A percentile compares a stretch with the other conserved stretches of the same genome.
These are phyloP conservation scores for Arctia plantaginis DNA, from an alignment of 2,888 invertebrate species.

Conservation along the genomic window DNA sequence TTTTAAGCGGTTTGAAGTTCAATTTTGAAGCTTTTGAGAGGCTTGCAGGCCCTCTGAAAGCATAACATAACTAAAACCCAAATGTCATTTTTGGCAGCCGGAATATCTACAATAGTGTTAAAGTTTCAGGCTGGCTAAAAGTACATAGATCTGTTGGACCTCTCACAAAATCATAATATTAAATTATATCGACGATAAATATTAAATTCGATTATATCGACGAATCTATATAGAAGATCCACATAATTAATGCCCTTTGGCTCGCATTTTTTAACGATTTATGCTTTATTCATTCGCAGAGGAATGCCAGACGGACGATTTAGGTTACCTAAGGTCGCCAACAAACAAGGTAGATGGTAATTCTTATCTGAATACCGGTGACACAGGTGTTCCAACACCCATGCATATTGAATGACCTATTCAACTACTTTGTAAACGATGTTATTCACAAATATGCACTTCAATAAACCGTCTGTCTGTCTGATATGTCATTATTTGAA, in stretches of 20 bases:
- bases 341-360: slow-evolving; percentile 41
- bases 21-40: too few relatives aligned
- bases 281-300: neutral
- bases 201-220: too few relatives aligned
- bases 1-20: too few relatives aligned
- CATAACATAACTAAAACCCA: too few relatives aligned
- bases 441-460: slow-evolving; percentile 12
- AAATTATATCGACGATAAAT: too few relatives aligned
- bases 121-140: too few relatives aligned
- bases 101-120: too few relatives aligned
- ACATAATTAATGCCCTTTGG: neutral
- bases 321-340: slow-evolving; percentile 30
- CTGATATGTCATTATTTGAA: neutral
- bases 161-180: too few relatives aligned
- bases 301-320: slow-evolving; percentile 10
- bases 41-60: too few relatives aligned
- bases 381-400: slow-evolving; percentile 36
- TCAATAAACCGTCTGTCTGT: neutral
- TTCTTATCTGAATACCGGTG: slow-evolving; percentile 39
- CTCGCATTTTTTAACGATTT: neutral
- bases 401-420: slow-evolving; percentile 23
- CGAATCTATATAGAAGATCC: neutral
- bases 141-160: too few relatives aligned
- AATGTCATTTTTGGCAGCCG: too few relatives aligned
- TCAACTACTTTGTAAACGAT: slow-evolving; percentile 28